Evolutionary conservation across 2,888 invertebrate genomes (phyloP), one percentile per base, ranked within the genome.

Genomic region (Heliconius hortense): DNA sequence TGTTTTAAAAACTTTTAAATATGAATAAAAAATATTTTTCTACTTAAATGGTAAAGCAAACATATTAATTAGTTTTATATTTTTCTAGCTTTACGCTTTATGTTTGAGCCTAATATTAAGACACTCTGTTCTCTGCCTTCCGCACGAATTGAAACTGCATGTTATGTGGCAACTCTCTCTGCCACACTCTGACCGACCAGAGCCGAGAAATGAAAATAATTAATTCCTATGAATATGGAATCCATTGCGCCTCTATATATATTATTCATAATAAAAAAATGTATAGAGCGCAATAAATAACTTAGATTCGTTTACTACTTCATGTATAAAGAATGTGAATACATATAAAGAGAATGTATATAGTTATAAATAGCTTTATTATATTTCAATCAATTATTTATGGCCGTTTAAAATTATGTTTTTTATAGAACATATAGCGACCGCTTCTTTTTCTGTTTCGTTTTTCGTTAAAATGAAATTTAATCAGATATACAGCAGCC

Each of bases 401-500:
- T 64, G 13, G 48, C 7, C 26, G 21, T 11, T 21, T 26, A 26
- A 68, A 28, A 28, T 24, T n/a, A n/a, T 64, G n/a, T 39, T 10
- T 18, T 28, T 68, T 48, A 21, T 68, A 21, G 4, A 28, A 68
- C 11, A 26, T 21, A 43, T 15, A 24, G 26, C 39, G n/a, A 43
- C 43, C 28, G 28, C 31, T 67, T 39, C 43, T 56, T 31, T 28
- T 53, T 48, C 18, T 48, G 48, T 18, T 15, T 18, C 2, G 48
- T 48, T 48, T 48, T 48, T 69, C 13, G 21, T 69, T 35, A 69
- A 69, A 69, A 69, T 69, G 56, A 69, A 56, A 69, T 69, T 56
- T 56, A 69, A 69, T 56, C 69, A 56, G 26, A 24, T 31, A 69
- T n/a, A 69, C 56, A 35, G 53, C 56, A 56, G 13, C 31, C 69